Evolutionary conservation across 2,888 invertebrate species (phyloP).

Genomic region (Leptinotarsa peninsularis): DNA sequence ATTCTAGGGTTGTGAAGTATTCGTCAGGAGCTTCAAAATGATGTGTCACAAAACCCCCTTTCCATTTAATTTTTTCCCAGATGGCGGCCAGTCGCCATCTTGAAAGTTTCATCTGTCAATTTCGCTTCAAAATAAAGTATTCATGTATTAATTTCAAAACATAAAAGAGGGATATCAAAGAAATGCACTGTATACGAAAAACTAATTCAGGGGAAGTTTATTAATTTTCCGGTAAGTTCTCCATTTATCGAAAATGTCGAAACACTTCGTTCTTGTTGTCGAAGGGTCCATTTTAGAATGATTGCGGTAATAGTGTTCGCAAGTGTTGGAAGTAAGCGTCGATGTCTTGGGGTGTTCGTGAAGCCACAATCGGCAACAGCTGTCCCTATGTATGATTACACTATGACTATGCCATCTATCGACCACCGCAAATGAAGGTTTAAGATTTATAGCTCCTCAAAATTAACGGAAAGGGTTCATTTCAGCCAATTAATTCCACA

Average conservation of each 20-base stretch:
- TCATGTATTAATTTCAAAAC: no score
- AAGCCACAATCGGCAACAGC: conserved; percentile 59
- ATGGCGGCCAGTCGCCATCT: no score
- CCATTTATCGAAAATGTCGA: conserved; percentile 2
- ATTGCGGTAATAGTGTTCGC: conserved; percentile 42
- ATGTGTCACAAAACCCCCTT: no score
- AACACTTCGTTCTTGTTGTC: conserved; percentile 9
- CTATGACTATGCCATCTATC: conserved; percentile 57
- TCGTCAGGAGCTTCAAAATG: no score
- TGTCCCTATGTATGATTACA: conserved; percentile 60
- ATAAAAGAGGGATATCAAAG: no score
- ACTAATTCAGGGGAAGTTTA: not conserved
- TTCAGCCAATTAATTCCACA: conserved; percentile 65
- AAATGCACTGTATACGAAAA: not conserved
- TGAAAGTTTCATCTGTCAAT: no score
- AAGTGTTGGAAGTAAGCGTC: conserved; percentile 42
- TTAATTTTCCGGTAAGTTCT: not conserved
- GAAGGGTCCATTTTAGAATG: conserved; percentile 37
- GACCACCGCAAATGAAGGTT: conserved; percentile 64
- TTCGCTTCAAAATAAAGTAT: no score
- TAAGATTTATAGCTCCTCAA: conserved; percentile 65
- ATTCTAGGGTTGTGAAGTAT: no score
- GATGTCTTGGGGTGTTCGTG: conserved; percentile 47
- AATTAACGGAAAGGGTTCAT: conserved; percentile 66
- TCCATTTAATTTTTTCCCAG: no score